Base-by-base conservation (phyloP, 2,888 invertebrate genomes). In the Adelognathus sp. region DNA sequence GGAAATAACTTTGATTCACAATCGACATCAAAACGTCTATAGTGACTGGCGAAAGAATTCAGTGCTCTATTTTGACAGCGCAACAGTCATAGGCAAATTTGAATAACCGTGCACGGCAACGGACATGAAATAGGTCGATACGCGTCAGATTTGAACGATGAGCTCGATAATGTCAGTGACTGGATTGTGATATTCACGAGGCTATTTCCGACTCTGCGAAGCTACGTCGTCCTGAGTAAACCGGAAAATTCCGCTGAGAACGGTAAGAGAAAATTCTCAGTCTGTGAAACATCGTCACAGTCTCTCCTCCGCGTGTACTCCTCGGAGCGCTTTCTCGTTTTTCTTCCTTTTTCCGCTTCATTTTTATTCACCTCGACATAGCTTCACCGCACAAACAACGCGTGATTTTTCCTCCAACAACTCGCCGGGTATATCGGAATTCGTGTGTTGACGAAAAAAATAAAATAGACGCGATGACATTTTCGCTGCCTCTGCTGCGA, bases 181-280 rank as follows among this genome's bases (percentile, higher is more conserved):
- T 61, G 64, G 74, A 66, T 79, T 71, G 54, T 71, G n/a, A 54
- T 75, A 66, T 67, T 79, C 66, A 61, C 74, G 54, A 75, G 16
- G 56, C 54, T 79, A 50, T 79, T 79, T 63, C 79, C 75, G 21
- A 61, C 36, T 79, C 63, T 79, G 39, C 61, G 61, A 33, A 56
- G 29, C 27, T 41, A 63, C 71, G 18, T 56, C 7, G 39, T 36
- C 56, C 36, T 64, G 74, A 67, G 21, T 27, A 27, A 52, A 33
- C 21, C 67, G 41, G 46, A 18, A 50, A 54, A 31, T 18, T 72
- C 60, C 24, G 27, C 71, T 21, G 31, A 41, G 24, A 70, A 31
- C 14, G 78, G 78, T 79, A 71, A 75, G 74, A 60, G 61, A 61
- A 69, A 9, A 58, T 18, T 50, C 21, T 24, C 11, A 31, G 24